phyloP scores from a whole-genome alignment of 1,140 invertebrate species.

The Laupala kohalensis region DNA sequence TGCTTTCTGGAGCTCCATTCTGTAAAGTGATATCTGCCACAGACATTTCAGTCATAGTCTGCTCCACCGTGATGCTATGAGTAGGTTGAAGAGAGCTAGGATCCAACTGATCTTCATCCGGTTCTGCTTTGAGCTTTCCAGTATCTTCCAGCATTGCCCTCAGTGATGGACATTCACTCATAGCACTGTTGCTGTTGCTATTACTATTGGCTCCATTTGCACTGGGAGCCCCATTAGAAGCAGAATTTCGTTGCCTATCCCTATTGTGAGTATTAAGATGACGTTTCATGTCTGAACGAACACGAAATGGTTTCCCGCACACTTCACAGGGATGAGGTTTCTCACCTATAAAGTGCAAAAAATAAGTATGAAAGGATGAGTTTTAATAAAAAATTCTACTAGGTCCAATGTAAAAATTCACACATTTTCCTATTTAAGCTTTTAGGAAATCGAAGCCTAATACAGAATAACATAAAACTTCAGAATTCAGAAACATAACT shows the following conservation, averaged over 20 bases:
- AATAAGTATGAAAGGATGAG: not conserved
- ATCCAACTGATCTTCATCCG: constrained; percentile 3
- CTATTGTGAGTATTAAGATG: constrained; percentile 67
- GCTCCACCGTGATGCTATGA: constrained; percentile 2
- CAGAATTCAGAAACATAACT: too few relatives aligned
- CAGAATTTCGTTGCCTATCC: constrained; percentile 22
- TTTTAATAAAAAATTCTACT: not conserved
- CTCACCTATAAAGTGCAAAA: constrained; percentile 40
- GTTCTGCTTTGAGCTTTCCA: constrained; percentile 2
- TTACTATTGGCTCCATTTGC: not conserved
- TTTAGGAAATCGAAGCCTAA: not conserved
- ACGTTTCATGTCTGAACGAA: constrained; percentile 74
- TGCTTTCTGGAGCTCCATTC: constrained; percentile 3
- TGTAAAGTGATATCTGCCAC: constrained; percentile 14
- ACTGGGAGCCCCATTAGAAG: not conserved
- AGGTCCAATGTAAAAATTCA: not conserved
- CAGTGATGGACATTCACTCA: not conserved
- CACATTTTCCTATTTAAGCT: not conserved
- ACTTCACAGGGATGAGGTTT: constrained; percentile 63
- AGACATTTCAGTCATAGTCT: not conserved
- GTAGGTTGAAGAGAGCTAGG: not conserved
- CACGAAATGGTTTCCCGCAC: constrained; percentile 72
- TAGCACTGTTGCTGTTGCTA: constrained; percentile 4
- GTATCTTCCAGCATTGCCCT: not conserved
- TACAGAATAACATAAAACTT: constrained; percentile 13